phyloP scores from a whole-genome alignment of 2,888 invertebrate genomes.

The Trichacis sp. region DNA sequence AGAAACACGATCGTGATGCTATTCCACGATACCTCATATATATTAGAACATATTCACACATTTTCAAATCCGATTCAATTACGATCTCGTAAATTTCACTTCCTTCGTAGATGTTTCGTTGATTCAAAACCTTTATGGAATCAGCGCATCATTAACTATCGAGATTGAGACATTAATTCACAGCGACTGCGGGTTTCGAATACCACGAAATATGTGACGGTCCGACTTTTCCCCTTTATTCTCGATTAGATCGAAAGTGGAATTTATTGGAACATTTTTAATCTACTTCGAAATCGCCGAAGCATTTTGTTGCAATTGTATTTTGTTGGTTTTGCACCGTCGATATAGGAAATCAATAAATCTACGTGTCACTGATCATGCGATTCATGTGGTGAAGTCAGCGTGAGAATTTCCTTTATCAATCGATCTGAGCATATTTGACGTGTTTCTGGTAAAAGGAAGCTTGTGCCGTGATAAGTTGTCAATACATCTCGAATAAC shows the following conservation, averaged over 20 bases:
- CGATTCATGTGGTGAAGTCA: background rate
- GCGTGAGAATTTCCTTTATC: constrained; percentile 4
- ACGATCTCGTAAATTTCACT: constrained; percentile 3
- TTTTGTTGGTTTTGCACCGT: background rate
- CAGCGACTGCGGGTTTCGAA: background rate
- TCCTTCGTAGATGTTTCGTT: background rate
- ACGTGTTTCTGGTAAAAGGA: background rate
- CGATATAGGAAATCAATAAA: background rate
- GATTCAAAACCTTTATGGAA: background rate
- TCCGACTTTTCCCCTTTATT: no score
- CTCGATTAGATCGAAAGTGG: no score
- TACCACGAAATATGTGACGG: background rate
- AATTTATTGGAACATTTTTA: constrained; percentile 1
- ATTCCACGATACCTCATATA: constrained; percentile 6
- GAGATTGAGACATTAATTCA: constrained; percentile 6
- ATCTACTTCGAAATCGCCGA: background rate
- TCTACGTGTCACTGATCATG: background rate
- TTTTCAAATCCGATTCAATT: constrained; percentile 1
- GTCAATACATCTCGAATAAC: background rate
- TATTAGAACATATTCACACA: constrained; percentile 5
- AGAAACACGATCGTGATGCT: constrained; percentile 8
- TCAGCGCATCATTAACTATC: background rate
- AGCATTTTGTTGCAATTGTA: background rate
- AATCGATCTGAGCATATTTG: background rate
- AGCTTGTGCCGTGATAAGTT: background rate